Percentiles rank a stretch among this genome's conserved stretches.
These are phyloP conservation scores for Pomatostomus ruficeps DNA, from an alignment of 2,113 vertebrate genomes.

Conservation along the genomic window DNA sequence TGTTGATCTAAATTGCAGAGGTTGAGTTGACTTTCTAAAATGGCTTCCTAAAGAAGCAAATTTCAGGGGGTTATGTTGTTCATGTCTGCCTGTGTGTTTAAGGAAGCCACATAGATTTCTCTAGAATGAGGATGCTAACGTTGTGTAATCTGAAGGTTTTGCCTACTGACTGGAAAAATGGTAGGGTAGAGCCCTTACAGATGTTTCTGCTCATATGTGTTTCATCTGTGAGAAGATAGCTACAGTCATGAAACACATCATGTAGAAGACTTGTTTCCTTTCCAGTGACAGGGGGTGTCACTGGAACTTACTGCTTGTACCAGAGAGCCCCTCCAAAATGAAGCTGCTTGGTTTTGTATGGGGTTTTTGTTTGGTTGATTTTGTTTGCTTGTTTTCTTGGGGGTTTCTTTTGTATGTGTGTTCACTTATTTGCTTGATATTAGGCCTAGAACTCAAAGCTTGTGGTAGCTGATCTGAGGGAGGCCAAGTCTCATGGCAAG, in stretches of 20 bases:
- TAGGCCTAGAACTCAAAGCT: neutral
- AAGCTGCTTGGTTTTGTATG: neutral
- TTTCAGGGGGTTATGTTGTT: neutral
- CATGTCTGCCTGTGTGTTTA: neutral
- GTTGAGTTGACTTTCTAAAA: neutral
- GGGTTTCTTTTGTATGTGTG: neutral
- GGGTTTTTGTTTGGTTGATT: neutral
- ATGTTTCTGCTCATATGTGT: neutral
- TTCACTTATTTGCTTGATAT: neutral
- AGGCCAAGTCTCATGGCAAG: neutral
- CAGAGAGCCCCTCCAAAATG: neutral
- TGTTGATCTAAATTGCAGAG: neutral
- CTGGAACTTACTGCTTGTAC: neutral
- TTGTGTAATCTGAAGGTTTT: neutral
- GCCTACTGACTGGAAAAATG: neutral
- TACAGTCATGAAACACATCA: accelerated
- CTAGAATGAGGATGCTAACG: neutral
- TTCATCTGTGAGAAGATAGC: neutral
- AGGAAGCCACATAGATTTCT: neutral
- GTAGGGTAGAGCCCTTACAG: neutral
- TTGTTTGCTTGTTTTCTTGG: neutral
- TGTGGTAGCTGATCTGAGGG: neutral
- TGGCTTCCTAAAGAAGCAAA: neutral
- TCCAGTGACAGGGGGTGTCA: neutral
- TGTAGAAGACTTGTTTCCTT: neutral